phyloP scores from a whole-genome alignment of 2,888 invertebrate genomes.

The Mythimna lalbum region DNA sequence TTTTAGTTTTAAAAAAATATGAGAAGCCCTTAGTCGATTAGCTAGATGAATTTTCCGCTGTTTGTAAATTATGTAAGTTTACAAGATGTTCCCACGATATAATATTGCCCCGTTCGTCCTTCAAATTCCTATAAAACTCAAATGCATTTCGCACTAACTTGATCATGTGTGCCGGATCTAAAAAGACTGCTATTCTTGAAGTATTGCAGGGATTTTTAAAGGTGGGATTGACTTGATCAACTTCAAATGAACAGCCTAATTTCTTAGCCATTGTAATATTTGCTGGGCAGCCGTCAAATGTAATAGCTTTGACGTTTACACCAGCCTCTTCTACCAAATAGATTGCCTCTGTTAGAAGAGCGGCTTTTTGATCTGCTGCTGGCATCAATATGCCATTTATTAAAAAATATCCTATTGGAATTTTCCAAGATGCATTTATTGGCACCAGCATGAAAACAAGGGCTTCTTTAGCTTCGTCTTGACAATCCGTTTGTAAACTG shows the following conservation, averaged over 20 bases:
- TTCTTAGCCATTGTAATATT: constrained; percentile 5
- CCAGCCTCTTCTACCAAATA: constrained; percentile 11
- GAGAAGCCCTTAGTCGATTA: not conserved
- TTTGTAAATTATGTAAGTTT: constrained; percentile 5
- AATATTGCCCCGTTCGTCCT: not conserved
- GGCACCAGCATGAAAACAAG: constrained; percentile 60
- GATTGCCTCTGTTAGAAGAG: constrained; percentile 1
- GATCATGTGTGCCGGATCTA: constrained; percentile 17
- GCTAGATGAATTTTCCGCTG: not conserved
- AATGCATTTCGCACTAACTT: constrained; percentile 10
- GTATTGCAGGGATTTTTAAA: constrained; percentile 7
- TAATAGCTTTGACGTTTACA: constrained; percentile 7
- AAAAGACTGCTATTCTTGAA: not conserved
- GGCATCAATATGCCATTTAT: constrained; percentile 53
- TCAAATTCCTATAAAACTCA: not conserved
- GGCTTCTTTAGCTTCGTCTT: constrained; percentile 56
- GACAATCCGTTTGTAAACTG: constrained; percentile 34
- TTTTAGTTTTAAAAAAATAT: not conserved
- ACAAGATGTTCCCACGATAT: constrained; percentile 2
- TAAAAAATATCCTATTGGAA: constrained; percentile 63
- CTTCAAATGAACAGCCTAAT: constrained; percentile 2
- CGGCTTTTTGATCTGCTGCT: constrained; percentile 7
- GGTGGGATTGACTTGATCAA: not conserved
- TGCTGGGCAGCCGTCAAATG: constrained; percentile 12
- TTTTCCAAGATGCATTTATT: constrained; percentile 59